Evolutionary conservation across 1,140 invertebrate species (phyloP), one percentile per base, ranked within the genome.

Genomic region (Platyscapa corneri): DNA sequence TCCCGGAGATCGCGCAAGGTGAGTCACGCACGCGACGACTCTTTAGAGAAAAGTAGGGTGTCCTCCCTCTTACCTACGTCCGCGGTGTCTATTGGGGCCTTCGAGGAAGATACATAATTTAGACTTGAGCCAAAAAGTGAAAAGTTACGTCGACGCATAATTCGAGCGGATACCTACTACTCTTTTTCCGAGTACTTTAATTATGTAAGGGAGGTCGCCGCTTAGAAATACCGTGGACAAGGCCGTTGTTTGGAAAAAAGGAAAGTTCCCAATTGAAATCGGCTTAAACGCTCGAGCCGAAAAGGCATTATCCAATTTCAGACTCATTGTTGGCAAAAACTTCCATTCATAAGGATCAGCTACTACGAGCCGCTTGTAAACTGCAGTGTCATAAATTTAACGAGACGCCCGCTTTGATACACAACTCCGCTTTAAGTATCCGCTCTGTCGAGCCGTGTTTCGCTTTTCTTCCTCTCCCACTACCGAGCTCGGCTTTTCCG

Each of bases 261-360:
- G 37, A 74, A 74, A 39, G 70, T 42, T 74, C 39, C 39, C 37
- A 42, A 74, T 42, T 39, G 70, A 74, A 74, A 42, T 42, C 37
- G 39, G 20, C 27, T 74, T 42, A 42, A n/a, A 7, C 3, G 23
- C 32, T 42, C 37, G 20, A 42, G 37, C 18, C 39, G 7, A 74
- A 74, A 74, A 74, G 37, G 39, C 70, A 74, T 72, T 72, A 72
- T 74, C 39, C 70, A 74, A 74, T 74, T 74, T 74, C 27, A 3
- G 37, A 7, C 7, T 42, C 37, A 39, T 74, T 74, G 39, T 74
- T 74, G 70, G 12, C 37, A 39, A 42, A 74, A 74, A 42, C 70
- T 74, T 14, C 37, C 70, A 70, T 70, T 70, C 67, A 18, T 3
- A 70, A 20, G 34, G 34, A 20, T 37, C 67, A 34, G 32, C 67